A percentile compares a stretch with the other conserved stretches of the same genome.
Conservation (phyloP, 2,888 invertebrate species). For the Pseudeuparius sepicola region DNA sequence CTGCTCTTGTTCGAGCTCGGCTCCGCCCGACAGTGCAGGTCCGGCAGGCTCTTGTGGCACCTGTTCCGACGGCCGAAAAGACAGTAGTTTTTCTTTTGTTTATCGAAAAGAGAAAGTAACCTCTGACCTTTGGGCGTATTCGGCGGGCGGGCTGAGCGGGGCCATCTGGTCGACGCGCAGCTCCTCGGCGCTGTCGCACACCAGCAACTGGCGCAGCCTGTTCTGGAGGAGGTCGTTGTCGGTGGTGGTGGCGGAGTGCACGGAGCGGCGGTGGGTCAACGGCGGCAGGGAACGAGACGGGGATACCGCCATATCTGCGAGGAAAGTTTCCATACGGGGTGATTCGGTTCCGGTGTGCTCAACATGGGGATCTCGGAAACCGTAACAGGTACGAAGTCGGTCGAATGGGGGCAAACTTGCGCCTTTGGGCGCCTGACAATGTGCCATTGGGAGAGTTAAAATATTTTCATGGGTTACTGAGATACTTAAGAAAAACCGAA, state of each 20-base stretch:
- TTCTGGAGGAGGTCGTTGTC: slow-evolving; percentile 62
- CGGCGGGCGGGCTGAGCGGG: slow-evolving; percentile 61
- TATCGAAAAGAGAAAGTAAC: slow-evolving; percentile 62
- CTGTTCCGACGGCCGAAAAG: slow-evolving; percentile 24
- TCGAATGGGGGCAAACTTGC: too few species aligned
- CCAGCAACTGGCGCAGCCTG: slow-evolving; percentile 65
- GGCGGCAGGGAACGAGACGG: slow-evolving; percentile 45
- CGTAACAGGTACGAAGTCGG: too few species aligned
- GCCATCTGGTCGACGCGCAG: slow-evolving; percentile 39
- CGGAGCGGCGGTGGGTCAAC: slow-evolving; percentile 42
- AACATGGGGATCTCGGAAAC: too few species aligned
- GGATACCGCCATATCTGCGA: slow-evolving; percentile 40
- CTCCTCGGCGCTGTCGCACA: slow-evolving; percentile 64
- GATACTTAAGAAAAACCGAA: too few species aligned
- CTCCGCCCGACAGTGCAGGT: slow-evolving; percentile 36
- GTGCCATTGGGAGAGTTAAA: too few species aligned
- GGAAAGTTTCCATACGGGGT: too few species aligned
- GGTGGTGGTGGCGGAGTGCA: slow-evolving; percentile 35
- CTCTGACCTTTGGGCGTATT: slow-evolving; percentile 60
- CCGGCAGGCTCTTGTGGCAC: slow-evolving; percentile 77
- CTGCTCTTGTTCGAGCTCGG: slow-evolving; percentile 41
- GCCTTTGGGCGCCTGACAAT: too few species aligned
- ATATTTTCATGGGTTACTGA: too few species aligned
- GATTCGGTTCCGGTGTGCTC: too few species aligned
- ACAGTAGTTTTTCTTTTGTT: slow-evolving; percentile 28